Percentiles rank a stretch among this genome's conserved stretches.
Conservation (phyloP, 2,888 invertebrate genomes). For the Macrophya alboannulata region DNA sequence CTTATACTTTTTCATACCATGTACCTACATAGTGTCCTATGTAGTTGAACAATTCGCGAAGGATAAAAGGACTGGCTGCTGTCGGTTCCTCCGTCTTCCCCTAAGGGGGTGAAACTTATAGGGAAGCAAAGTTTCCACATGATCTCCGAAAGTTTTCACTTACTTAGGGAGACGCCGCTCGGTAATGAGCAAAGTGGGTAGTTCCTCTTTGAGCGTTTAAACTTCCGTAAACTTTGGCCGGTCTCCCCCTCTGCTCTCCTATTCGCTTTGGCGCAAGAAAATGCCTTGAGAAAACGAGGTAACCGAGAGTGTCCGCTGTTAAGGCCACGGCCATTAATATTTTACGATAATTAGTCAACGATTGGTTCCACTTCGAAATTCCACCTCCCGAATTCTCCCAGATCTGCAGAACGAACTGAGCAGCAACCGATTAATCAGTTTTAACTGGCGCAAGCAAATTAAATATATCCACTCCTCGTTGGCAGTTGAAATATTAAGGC, state of each 20-base stretch:
- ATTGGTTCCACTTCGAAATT: background rate
- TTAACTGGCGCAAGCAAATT: conserved; percentile 32
- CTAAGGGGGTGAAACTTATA: conserved; percentile 14
- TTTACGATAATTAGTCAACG: conserved; percentile 29
- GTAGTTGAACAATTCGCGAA: background rate
- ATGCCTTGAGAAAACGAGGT: conserved; percentile 2
- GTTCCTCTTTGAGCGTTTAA: conserved; percentile 52
- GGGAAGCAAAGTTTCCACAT: conserved; percentile 61
- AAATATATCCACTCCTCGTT: conserved; percentile 28
- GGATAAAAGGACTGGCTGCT: conserved; percentile 40
- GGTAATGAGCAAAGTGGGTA: conserved; percentile 60
- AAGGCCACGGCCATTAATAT: background rate
- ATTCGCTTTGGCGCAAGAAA: background rate
- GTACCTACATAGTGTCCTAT: background rate
- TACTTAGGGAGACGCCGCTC: conserved; percentile 59
- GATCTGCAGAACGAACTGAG: background rate
- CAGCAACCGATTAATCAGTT: conserved; percentile 16
- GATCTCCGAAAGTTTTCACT: conserved; percentile 65
- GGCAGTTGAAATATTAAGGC: conserved; percentile 32
- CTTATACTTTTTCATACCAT: background rate
- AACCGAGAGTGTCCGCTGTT: conserved; percentile 23
- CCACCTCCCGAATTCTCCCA: background rate
- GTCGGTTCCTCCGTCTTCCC: background rate
- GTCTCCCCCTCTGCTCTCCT: background rate
- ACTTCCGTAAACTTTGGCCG: conserved; percentile 43